Evolutionary conservation across 2,113 vertebrate genomes (phyloP).

Genomic region (Aegotheles bennettii): DNA sequence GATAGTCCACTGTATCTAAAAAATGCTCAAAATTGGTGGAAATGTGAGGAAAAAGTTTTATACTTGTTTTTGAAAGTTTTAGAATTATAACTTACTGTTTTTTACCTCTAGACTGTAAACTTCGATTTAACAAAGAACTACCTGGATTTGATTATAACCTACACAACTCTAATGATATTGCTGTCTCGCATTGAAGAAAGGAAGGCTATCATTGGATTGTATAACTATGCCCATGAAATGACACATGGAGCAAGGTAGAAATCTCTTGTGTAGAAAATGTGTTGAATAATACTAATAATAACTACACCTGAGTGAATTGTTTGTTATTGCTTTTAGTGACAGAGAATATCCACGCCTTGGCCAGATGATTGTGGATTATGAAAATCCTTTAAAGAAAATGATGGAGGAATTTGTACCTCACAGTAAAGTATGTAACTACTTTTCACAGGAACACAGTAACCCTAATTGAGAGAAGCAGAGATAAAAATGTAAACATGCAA

Average conservation of each 20-base stretch:
- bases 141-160: conserved; percentile 95
- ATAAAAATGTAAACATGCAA: not conserved
- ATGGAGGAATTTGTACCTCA: conserved; percentile 99
- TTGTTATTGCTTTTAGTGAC: conserved; percentile 78
- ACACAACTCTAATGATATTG: conserved; percentile 96
- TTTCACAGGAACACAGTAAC: not conserved
- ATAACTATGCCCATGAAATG: conserved; percentile 99
- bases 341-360: conserved; percentile 95
- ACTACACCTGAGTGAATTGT: not conserved
- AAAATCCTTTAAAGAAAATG: conserved; percentile 98
- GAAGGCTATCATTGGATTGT: conserved; percentile 96
- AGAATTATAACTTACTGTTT: not conserved
- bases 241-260: conserved; percentile 93
- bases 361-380: conserved; percentile 99
- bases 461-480: not conserved
- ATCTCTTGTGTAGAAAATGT: not conserved
- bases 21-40: not conserved
- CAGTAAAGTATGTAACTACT: conserved; percentile 83
- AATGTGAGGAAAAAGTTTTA: not conserved
- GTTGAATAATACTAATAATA: not conserved
- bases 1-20: not conserved
- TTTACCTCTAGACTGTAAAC: conserved; percentile 88
- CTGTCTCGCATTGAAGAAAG: conserved; percentile 97
- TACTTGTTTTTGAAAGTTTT: not conserved
- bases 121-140: conserved; percentile 99